Evolutionary conservation across 1,140 invertebrate genomes (phyloP).

Genomic region (Drosophila sp.): DNA sequence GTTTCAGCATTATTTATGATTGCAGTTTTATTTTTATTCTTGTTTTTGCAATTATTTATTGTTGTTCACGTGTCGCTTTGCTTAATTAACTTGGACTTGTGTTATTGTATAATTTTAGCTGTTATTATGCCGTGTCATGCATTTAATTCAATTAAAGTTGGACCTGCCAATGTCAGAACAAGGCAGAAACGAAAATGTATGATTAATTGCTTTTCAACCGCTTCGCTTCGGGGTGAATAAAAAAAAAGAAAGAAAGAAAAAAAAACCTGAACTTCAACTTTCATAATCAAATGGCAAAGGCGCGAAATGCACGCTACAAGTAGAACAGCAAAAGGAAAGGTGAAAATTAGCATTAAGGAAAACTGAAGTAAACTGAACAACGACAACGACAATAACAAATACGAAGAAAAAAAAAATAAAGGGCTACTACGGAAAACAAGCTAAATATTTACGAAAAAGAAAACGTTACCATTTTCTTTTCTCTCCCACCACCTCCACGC

Average conservation of each 20-base stretch:
- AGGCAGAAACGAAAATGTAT: slow-evolving; percentile 22
- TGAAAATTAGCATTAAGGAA: slow-evolving; percentile 41
- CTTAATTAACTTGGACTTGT: slow-evolving; percentile 34
- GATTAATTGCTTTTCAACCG: slow-evolving; percentile 42
- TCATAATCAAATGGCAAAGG: slow-evolving; percentile 51
- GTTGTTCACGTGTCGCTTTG: slow-evolving; percentile 21
- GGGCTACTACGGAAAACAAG: slow-evolving; percentile 37
- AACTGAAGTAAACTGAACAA: slow-evolving; percentile 19
- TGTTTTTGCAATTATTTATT: slow-evolving; percentile 31
- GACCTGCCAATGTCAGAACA: slow-evolving; percentile 35
- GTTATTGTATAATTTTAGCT: slow-evolving; percentile 7
- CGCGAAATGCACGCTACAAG: slow-evolving; percentile 49
- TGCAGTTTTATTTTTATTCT: not conserved
- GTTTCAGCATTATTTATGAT: slow-evolving; percentile 25
- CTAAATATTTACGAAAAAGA: slow-evolving; percentile 50
- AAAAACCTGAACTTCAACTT: slow-evolving; percentile 30
- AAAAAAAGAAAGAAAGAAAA: not conserved
- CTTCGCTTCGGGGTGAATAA: not conserved
- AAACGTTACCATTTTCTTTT: slow-evolving; percentile 42
- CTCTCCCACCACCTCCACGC: too few species aligned
- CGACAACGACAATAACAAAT: not conserved
- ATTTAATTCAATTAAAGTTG: slow-evolving; percentile 54
- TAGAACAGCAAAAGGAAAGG: slow-evolving; percentile 25
- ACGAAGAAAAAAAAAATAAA: slow-evolving; percentile 24
- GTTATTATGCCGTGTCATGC: slow-evolving; percentile 25